Base-by-base conservation (phyloP, 1,140 invertebrate genomes). In the Schlechtendalia chinensis region DNA sequence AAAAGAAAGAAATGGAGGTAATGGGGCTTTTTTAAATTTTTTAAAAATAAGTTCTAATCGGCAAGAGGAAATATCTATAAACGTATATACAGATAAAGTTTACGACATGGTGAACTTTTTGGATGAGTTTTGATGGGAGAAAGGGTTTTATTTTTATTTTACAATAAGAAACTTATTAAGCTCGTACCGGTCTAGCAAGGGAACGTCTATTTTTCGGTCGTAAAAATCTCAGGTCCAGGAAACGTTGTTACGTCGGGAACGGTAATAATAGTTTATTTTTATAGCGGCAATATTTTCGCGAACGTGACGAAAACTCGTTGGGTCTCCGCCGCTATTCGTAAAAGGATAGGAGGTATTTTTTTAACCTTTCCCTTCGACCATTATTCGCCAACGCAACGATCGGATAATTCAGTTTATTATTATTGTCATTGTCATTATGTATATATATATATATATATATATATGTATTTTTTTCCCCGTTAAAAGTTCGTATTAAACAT, bases 251-350 rank as follows among this genome's bases (percentile, higher is more conserved):
- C 17, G 17, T 22, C 39, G 22, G 39, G 14, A 45, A 63, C 58
- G 27, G 58, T 50, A 79, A 79, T 79, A 79, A 79, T 79, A 79
- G 75, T 79, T 79, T 79, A 79, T 79, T 79, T 79, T 79, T 79
- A 79, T 79, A 4, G 22, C 17, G 5, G 75, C 24, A 50, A 79
- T 79, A 79, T 79, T 79, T 63, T 79, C 75, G 22, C 75, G 58
- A 1, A 79, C 75, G 75, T 79, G 75, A 79, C 58, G 75, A 63
- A 79, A 79, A 59, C 75, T 50, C 58, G 39, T 61, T 29, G 75
- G 58, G 22, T 79, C 14, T 27, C 16, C 14, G 12, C 17, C 39
- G 16, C 45, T 16, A 47, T 61, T 59, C 14, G 29, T 29, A 54
- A 72, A 12, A 54, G 69, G 24, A 72, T 29, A 53, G 17, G 16